phyloP scores from a whole-genome alignment of 2,797 vertebrate species.

The Adelosebastes latens region DNA sequence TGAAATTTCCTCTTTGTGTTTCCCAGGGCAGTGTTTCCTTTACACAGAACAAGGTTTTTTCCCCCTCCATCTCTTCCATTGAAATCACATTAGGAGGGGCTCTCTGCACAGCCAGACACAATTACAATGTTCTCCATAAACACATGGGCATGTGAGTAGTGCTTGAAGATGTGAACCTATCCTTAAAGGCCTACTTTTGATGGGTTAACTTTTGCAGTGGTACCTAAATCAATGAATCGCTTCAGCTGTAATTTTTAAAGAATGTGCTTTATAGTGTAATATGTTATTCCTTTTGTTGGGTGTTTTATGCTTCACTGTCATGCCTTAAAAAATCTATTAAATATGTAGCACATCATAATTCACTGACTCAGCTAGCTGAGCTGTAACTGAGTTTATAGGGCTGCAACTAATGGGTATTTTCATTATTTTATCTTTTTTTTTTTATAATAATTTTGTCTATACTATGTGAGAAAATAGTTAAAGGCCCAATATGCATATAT shows the following conservation, averaged over 20 bases:
- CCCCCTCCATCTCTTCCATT: no score
- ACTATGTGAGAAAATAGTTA: not conserved
- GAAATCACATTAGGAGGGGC: no score
- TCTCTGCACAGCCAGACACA: not conserved
- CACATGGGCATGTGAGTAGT: not conserved
- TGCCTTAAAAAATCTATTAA: not conserved
- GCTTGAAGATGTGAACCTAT: not conserved
- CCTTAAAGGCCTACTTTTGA: not conserved
- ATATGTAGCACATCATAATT: not conserved
- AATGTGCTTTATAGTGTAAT: not conserved
- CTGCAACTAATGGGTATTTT: not conserved
- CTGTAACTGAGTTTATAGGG: not conserved
- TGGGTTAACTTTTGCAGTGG: not conserved
- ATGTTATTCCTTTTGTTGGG: not conserved
- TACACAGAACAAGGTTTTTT: not conserved
- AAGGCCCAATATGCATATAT: not conserved
- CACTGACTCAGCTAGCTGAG: not conserved
- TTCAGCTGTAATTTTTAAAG: not conserved
- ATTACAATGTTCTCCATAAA: not conserved
- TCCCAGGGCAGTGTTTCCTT: not conserved
- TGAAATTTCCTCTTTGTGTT: not conserved
- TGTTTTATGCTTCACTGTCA: conserved; percentile 1
- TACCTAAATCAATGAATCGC: not conserved
- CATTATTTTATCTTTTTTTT: not conserved
- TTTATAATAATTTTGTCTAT: not conserved